Evolutionary conservation across 2,113 vertebrate genomes (phyloP), one percentile per base, ranked within the genome.

Genomic region (Lutjanus erythropterus): DNA sequence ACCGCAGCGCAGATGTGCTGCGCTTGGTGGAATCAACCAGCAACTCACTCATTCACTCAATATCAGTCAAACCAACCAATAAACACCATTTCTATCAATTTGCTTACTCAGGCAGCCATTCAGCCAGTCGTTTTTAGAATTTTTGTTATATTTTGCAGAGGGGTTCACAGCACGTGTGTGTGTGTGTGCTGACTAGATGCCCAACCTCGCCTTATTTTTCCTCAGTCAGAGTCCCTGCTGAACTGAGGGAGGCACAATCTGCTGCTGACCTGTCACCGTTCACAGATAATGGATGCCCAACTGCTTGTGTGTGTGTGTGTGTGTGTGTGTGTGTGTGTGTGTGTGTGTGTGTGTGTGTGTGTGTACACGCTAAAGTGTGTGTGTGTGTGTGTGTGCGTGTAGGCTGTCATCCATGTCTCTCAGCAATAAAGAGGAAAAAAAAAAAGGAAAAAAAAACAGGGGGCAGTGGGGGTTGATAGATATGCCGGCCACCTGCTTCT

Each of bases 181-280:
- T 72, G 71, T 64, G 72, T 69, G 53, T 56, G 71, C 3, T 3
- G 12, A 47, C 21, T 6, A 16, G 31, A 69, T 65, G 41, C 67
- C 56, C 46, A 35, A 27, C 55, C 62, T 79, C 0, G 72, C 69
- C 73, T 84, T 85, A 74, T 66, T 87, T 86, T 87, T 81, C 59
- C 83, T 84, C 71, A 61, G 68, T 61, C 37, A 53, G 66, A 74
- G 78, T 93, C 90, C 86, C 89, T 80, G 52, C 71, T 91, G 90
- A 93, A 86, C 88, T 85, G 78, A 89, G 67, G 75, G 73, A 82
- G 75, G 81, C 85, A 89, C 89, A 88, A 78, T 91, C 83, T 86
- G 75, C 84, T 88, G 86, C 92, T 90, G 89, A 93, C 88, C 91
- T 91, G 89, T 91, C 91, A 92, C 88, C 85, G 77, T 84, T 80